Base-by-base conservation (phyloP, 2,888 invertebrate genomes). In the Deilephila porcellus region DNA sequence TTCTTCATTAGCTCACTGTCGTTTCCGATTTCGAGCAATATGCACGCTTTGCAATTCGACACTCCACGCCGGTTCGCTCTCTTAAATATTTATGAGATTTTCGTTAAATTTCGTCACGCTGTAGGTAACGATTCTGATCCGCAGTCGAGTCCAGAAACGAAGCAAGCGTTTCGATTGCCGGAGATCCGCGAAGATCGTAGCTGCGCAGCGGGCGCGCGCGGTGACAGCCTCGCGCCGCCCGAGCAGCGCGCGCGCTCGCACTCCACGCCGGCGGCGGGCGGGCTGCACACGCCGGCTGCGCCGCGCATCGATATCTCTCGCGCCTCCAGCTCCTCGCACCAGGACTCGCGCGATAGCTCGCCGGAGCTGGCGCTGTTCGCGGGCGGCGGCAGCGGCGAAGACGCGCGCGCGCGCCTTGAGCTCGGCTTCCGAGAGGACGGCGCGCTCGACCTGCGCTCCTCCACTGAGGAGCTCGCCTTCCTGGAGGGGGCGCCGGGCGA, bases 281-380 rank as follows among this genome's bases (percentile, higher is more conserved):
- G 84, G 73, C 85, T 91, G 74, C 95, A 95, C 81, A 96, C 97
- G 67, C 97, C 97, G 29, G 95, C 96, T 79, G 97, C 98, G 72
- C 98, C 98, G 32, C 96, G 98, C 84, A 98, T 98, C 82, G 98
- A 98, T 93, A 97, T 98, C 88, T 98, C 98, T 80, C 96, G 98
- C 80, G 98, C 98, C 6, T 98, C 98, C 86, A 97, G 97, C 88
- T 98, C 98, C 74, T 97, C 97, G 59, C 98, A 98, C 84, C 98
- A 98, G 87, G 98, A 98, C 86, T 97, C 97, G 82, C 96, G 97
- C 70, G 97, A 97, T 85, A 97, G 97, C 84, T 97, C 97, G 71
- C 98, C 98, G 1, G 98, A 98, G 88, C 95, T 97, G 86, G 98
- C 98, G 79, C 96, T 98, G 80, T 96, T 97, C 86, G 96, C 96